Evolutionary conservation across 64 coral and sea anemone genomes (phyloP).

Genomic region (Stichodactyla helianthus): DNA sequence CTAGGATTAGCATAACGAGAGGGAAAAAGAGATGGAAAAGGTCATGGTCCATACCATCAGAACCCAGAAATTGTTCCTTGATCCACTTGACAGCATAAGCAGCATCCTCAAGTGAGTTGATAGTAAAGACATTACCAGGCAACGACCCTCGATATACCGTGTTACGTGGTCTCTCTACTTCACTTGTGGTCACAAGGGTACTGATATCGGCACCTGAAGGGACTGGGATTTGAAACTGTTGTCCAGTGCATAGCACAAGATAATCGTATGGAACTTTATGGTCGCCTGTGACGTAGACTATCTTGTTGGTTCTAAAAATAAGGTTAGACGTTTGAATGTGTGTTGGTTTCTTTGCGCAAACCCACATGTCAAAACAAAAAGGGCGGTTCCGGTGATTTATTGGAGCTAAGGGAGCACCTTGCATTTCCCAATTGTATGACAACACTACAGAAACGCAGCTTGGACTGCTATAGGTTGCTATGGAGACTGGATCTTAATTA

Average conservation of each 20-base stretch:
- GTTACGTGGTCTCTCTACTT: constrained; percentile 47
- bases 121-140: constrained; percentile 68
- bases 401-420: too few relatives aligned
- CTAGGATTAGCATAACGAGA: neutral
- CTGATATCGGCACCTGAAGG: constrained; percentile 86
- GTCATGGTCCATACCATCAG: constrained; percentile 42
- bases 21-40: neutral
- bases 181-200: constrained; percentile 93
- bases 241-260: constrained; percentile 83
- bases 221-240: constrained; percentile 84
- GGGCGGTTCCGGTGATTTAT: too few relatives aligned
- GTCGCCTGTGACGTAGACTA: constrained; percentile 56
- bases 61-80: constrained; percentile 43
- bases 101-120: constrained; percentile 69
- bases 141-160: constrained; percentile 57
- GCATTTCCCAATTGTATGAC: too few relatives aligned
- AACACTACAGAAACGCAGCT: too few relatives aligned
- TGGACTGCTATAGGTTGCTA: too few relatives aligned
- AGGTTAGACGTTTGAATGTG: neutral
- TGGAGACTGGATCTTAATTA: too few relatives aligned
- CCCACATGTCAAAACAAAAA: too few relatives aligned
- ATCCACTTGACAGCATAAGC: constrained; percentile 65
- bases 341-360: too few relatives aligned
- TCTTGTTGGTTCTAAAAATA: constrained; percentile 62
- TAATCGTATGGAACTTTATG: constrained; percentile 90